Evolutionary conservation across 2,113 vertebrate species (phyloP).

Genomic region (Nothobranchius furzeri): DNA sequence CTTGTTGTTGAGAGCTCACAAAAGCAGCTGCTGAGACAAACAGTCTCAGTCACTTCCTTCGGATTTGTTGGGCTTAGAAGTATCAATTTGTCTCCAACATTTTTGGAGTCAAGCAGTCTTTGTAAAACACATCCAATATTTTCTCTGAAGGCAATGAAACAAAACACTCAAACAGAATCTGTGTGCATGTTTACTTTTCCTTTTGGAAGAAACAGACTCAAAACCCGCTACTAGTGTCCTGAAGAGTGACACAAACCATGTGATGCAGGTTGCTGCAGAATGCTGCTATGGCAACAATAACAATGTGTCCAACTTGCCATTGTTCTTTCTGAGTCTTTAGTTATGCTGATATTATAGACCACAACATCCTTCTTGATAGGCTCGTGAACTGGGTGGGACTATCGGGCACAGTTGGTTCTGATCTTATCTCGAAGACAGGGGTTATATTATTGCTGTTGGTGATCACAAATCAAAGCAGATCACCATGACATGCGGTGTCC

Average conservation of each 20-base stretch:
- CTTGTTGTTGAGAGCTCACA: background rate
- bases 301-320: too few species aligned
- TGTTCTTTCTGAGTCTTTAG: too few species aligned
- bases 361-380: too few species aligned
- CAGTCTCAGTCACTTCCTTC: background rate
- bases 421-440: too few species aligned
- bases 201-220: background rate
- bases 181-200: background rate
- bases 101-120: background rate
- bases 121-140: background rate
- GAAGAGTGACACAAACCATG: background rate
- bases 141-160: background rate
- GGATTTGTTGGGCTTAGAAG: background rate
- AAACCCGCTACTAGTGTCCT: too few species aligned
- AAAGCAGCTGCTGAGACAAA: background rate
- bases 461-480: too few species aligned
- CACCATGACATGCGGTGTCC: too few species aligned
- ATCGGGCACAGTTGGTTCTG: too few species aligned
- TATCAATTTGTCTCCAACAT: background rate
- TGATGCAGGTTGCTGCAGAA: background rate
- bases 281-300: too few species aligned
- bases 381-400: too few species aligned
- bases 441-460: too few species aligned
- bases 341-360: too few species aligned
- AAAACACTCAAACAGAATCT: background rate